phyloP scores from a whole-genome alignment of 2,113 vertebrate genomes.

The Tichodroma muraria region DNA sequence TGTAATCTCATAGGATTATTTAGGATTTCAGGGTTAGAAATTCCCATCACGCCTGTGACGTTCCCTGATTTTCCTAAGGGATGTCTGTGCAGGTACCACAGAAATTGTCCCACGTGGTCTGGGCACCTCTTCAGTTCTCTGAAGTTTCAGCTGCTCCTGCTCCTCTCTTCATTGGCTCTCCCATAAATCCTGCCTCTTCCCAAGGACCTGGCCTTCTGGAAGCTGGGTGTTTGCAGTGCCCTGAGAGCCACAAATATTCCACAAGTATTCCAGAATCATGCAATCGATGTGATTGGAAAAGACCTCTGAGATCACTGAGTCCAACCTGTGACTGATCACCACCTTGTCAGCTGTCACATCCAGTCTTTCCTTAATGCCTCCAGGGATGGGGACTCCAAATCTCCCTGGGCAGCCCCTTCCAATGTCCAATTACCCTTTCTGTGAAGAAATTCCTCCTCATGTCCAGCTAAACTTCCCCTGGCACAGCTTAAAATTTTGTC shows the following conservation, averaged over 20 bases:
- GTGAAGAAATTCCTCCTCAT: neutral
- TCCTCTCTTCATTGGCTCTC: neutral
- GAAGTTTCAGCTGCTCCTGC: neutral
- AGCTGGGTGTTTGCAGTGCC: neutral
- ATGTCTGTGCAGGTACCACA: neutral
- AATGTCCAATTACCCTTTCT: neutral
- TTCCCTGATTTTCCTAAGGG: neutral
- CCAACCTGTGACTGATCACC: neutral
- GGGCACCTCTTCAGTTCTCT: neutral
- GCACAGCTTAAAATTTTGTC: neutral
- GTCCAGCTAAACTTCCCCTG: neutral
- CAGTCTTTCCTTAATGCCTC: neutral
- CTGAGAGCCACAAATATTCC: neutral
- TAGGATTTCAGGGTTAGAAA: neutral
- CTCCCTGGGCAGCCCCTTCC: neutral
- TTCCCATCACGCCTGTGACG: neutral
- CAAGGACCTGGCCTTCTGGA: too few relatives aligned
- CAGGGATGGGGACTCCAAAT: neutral
- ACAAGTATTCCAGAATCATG: neutral
- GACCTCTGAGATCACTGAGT: neutral
- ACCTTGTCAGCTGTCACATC: neutral
- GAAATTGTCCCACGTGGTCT: rapidly evolving
- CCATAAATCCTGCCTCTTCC: neutral
- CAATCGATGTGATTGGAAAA: neutral
- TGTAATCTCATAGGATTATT: neutral